These are phyloP conservation scores for Tragelaphus strepsiceros DNA, from an alignment of 2,113 vertebrate genomes.

Conservation along the genomic window DNA sequence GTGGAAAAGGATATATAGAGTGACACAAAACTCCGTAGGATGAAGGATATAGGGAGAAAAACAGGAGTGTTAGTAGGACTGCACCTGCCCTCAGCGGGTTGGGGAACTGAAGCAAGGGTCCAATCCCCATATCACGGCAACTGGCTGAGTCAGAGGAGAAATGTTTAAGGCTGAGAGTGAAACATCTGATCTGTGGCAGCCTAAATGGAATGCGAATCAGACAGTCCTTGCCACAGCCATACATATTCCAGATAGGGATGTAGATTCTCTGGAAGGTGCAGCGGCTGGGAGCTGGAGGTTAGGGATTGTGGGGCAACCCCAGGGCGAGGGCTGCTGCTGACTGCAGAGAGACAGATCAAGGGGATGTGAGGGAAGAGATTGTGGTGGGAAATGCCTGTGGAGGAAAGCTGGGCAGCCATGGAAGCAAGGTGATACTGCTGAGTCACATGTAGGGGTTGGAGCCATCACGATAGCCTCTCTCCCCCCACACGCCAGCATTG, in stretches of 20 bases:
- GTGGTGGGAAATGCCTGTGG: background rate
- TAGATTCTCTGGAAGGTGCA: background rate
- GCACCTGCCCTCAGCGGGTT: background rate
- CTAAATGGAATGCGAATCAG: background rate
- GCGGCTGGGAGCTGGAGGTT: background rate
- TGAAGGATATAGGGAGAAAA: background rate
- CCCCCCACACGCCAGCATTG: fast-evolving
- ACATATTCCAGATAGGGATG: background rate
- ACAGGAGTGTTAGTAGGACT: background rate
- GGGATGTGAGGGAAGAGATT: background rate
- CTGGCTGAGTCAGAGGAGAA: background rate
- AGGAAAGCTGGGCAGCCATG: background rate
- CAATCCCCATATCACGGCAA: background rate
- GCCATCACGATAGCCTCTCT: background rate
- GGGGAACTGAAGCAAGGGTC: background rate
- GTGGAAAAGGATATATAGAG: background rate
- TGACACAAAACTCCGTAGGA: background rate
- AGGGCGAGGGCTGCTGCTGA: background rate
- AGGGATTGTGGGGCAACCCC: background rate
- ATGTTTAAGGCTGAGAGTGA: background rate
- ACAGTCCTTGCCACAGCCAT: background rate
- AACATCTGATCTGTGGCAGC: background rate
- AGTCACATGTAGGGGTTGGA: background rate
- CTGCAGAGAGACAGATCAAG: background rate
- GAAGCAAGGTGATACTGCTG: background rate